Base-by-base conservation (phyloP, 2,797 vertebrate species). In the Lerista edwardsae region DNA sequence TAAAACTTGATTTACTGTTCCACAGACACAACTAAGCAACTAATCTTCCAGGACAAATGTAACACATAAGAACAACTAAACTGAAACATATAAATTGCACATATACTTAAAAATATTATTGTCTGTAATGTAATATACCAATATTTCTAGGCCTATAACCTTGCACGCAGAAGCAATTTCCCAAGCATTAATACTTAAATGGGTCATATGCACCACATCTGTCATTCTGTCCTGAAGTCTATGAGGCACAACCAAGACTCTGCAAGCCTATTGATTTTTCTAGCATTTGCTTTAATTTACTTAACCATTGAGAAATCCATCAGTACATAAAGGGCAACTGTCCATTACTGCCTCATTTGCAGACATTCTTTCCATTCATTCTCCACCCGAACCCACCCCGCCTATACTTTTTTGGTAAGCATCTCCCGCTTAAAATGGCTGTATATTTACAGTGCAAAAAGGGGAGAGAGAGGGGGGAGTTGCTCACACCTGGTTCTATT, bases 401-500 rank as follows among this genome's bases (percentile, higher is more conserved):
- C 47, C 69, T 74, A 71, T 84, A 80, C 68, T 74, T 95, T n/a
- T 95, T 94, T 84, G 0, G 95, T 96, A 96, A 96, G 96, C 96
- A 96, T 96, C 96, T 95, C 92, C 87, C 92, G 91, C 84, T 86
- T 75, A 93, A 94, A 95, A 96, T 93, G 73, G 39, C 92, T 92
- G 91, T 87, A 94, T 95, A 95, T 97, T 97, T 97, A 95, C 94
- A 95, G 95, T 92, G 95, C 94, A 97, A 97, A 97, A 96, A 97
- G 39, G 72, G 36, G n/a, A 19, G n/a, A 19, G 8, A 8, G 5
- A 11, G 27, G 44, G 44, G 88, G 95, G 96, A 97, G 94, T 95
- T 94, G 96, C 97, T 98, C 97, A 98, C 98, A 99, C 97, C 98
- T 98, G 98, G 98, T 98, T 98, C 97, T 98, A 96, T 93, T 98